Evolutionary conservation across 2,113 vertebrate genomes (phyloP).

Genomic region (Ciconia boyciana): DNA sequence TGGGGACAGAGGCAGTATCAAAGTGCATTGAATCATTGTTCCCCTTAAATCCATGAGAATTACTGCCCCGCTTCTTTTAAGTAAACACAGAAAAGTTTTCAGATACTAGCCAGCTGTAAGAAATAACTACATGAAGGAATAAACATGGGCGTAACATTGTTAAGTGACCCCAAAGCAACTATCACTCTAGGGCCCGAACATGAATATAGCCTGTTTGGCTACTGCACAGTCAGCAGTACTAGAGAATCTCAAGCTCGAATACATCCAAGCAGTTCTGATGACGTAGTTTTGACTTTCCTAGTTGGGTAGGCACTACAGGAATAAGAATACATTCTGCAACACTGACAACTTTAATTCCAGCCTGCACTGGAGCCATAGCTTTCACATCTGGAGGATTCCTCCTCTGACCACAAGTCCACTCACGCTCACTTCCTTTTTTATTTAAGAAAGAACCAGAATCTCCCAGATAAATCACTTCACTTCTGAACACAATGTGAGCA

Average conservation of each 20-base stretch:
- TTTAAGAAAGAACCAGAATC: not conserved
- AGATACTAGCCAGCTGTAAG: not conserved
- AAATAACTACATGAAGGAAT: not conserved
- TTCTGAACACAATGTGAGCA: not conserved
- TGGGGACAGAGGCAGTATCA: not conserved
- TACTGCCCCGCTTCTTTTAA: not conserved
- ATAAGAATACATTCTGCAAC: not conserved
- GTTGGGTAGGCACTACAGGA: not conserved
- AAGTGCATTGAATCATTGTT: not conserved
- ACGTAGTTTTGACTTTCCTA: not conserved
- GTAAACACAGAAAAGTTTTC: not conserved
- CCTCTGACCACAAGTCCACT: not conserved
- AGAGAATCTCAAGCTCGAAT: not conserved
- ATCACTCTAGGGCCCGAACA: rapidly evolving
- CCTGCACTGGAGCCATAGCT: not conserved
- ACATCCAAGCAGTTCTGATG: not conserved
- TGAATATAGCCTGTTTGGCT: not conserved
- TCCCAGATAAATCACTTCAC: not conserved
- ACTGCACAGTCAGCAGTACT: not conserved
- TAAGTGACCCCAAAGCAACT: not conserved
- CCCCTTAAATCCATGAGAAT: not conserved
- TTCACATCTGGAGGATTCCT: not conserved
- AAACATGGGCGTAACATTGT: not conserved
- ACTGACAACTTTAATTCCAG: not conserved
- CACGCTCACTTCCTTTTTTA: not conserved